Evolutionary conservation across 2,888 invertebrate genomes (phyloP), one percentile per base, ranked within the genome.

Genomic region (Eucera pruinosa): DNA sequence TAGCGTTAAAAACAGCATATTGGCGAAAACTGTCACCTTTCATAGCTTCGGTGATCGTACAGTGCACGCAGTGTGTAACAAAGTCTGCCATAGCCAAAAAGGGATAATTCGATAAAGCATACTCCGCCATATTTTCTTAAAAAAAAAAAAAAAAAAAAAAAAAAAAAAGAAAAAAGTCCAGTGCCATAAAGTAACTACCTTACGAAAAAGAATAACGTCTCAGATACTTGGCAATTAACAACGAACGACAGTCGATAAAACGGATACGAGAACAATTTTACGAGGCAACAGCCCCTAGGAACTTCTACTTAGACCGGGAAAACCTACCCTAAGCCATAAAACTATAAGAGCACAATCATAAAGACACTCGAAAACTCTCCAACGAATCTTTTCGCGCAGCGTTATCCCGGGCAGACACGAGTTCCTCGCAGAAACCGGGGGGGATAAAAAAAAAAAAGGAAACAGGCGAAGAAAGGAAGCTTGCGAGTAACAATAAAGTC

Each of bases 351-450:
- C 57, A 33, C 66, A 57, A 57, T 57, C 57, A 47, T 66, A 66
- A 66, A 66, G 45, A 47, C 36, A 66, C 6, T 43, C 11, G 25
- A 27, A 47, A 23, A 18, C n/a, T 2, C 25, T 7, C 45, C 23
- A 30, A 23, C 47, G 55, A 57, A 66, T 48, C 47, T 66, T 25
- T 48, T 48, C 11, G 52, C 52, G 52, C 25, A 33, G 20, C 39
- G 66, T 70, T 70, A 70, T 66, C 55, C 47, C 55, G 23, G 15
- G 23, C 23, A 55, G 66, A 66, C 70, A 70, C 70, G 54, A 47
- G 65, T 20, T 7, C 54, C 30, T 30, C 30, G 36, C 36, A 39
- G 39, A 30, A 1, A n/a, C n/a, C n/a, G 18, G 25, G 18, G 25
- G n/a, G 5, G n/a, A 18, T n/a, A n/a, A n/a, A n/a, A n/a, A n/a